Evolutionary conservation across 2,797 vertebrate species (phyloP), one percentile per base, ranked within the genome.

Genomic region (Mallotus villosus): DNA sequence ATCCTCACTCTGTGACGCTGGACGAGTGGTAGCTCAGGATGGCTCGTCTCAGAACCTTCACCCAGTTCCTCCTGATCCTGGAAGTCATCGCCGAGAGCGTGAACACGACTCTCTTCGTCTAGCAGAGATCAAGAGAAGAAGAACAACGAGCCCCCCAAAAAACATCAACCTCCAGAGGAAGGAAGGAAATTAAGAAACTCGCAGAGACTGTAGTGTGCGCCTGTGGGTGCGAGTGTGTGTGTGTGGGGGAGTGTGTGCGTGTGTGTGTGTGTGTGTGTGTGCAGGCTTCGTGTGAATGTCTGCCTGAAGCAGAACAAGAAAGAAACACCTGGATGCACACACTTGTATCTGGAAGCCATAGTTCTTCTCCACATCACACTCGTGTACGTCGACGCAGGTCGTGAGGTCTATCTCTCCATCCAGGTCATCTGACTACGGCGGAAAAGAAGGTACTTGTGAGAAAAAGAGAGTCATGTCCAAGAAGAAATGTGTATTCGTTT

Each of bases 341-440:
- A 99, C 97, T 0, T 97, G 94, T 83, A 99, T 95, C 84, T 96
- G 96, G 82, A 99, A 95, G 70, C 97, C 97, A 3, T 96, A 98
- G 92, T 97, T 95, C 75, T 94, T 96, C 78, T 97, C 96, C 17
- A 95, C 93, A 0, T 96, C 92, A 0, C 92, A 97, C 82, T 97
- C 95, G 0, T 93, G 94, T 84, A 98, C 97, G 0, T 93, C 92
- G 0, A 94, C 86, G 79, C 96, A 96, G 80, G 89, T 92, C 0
- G 82, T 90, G 77, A 99, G 88, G 86, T 95, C 89, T 0, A 99
- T 96, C 89, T 95, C 95, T 1, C 97, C 97, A 0, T 97, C 95
- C 6, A 94, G 88, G 71, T 96, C 94, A 75, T 97, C 94, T 9
- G 93, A 95, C 97, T 99, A 84, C 79, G 88, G 76, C 68, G 66